A percentile compares a stretch with the other conserved stretches of the same genome.
Conservation (phyloP, 2,888 invertebrate genomes). For the Sesamia inferens region DNA sequence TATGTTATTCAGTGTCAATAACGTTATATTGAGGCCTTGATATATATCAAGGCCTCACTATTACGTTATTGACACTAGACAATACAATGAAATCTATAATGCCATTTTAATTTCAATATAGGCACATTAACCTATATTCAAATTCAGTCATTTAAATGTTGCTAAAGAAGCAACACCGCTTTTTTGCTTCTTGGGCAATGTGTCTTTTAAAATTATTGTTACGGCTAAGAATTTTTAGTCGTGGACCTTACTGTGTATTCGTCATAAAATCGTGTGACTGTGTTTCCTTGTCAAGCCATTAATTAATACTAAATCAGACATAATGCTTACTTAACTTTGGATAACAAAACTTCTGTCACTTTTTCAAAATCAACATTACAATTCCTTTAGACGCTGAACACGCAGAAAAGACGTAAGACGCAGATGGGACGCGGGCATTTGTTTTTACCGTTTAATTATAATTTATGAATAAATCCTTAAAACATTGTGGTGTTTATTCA, state of each 20-base stretch:
- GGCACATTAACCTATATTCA: no score
- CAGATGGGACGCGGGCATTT: no score
- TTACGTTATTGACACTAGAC: not conserved
- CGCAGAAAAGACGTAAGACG: no score
- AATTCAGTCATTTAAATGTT: not conserved
- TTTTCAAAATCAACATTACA: slow-evolving; percentile 22
- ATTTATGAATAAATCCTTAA: no score
- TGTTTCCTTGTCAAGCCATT: not conserved
- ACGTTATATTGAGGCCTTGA: not conserved
- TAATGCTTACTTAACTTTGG: not conserved
- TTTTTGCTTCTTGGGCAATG: not conserved
- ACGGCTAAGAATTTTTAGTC: not conserved
- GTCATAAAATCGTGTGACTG: not conserved
- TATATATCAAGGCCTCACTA: not conserved
- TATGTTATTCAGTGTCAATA: slow-evolving; percentile 1
- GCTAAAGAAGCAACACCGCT: not conserved
- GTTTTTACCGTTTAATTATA: no score
- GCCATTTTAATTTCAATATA: not conserved
- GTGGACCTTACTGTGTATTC: not conserved
- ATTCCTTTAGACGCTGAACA: not conserved
- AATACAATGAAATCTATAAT: not conserved
- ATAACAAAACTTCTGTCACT: not conserved
- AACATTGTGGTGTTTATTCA: no score
- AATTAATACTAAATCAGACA: not conserved
- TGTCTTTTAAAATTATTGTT: not conserved